Percentiles rank a stretch among this genome's conserved stretches.
phyloP scores from a whole-genome alignment of 2,797 vertebrate genomes.

The Platyrinchus mystaceus region DNA sequence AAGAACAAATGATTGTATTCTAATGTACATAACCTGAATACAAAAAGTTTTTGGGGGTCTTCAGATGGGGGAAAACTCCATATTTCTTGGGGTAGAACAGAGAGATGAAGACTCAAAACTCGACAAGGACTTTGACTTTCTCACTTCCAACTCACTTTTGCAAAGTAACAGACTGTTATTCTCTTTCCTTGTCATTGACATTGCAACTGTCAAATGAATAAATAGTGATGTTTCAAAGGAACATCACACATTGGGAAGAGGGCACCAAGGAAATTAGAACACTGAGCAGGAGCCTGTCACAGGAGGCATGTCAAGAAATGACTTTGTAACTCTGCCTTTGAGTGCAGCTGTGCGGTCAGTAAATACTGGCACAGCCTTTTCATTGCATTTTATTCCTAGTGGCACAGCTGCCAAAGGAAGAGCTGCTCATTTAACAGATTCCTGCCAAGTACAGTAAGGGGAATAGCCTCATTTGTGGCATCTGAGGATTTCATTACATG shows the following conservation, averaged over 20 bases:
- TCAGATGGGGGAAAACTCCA: neutral
- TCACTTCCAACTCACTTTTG: neutral
- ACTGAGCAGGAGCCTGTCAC: slow-evolving; percentile 2
- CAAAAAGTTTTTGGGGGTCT: neutral
- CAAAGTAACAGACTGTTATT: neutral
- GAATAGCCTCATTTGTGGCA: neutral
- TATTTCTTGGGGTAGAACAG: neutral
- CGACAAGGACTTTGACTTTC: neutral
- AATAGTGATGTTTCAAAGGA: slow-evolving; percentile 43
- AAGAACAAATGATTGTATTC: neutral
- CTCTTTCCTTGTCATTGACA: slow-evolving; percentile 17
- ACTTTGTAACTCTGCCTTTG: slow-evolving; percentile 42
- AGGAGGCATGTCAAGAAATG: slow-evolving; percentile 42
- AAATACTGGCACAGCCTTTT: slow-evolving; percentile 25
- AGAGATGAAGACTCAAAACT: neutral
- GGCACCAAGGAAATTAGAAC: neutral
- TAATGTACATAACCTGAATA: neutral
- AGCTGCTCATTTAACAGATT: slow-evolving; percentile 30
- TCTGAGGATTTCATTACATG: neutral
- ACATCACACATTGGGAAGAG: slow-evolving; percentile 9
- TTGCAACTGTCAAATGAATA: slow-evolving; percentile 38
- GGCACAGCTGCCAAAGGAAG: slow-evolving; percentile 2
- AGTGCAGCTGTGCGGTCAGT: slow-evolving; percentile 45
- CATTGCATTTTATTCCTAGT: neutral
- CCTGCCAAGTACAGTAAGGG: slow-evolving; percentile 9